Base-by-base conservation (phyloP, 2,888 invertebrate genomes). In the Craniophora ligustri region DNA sequence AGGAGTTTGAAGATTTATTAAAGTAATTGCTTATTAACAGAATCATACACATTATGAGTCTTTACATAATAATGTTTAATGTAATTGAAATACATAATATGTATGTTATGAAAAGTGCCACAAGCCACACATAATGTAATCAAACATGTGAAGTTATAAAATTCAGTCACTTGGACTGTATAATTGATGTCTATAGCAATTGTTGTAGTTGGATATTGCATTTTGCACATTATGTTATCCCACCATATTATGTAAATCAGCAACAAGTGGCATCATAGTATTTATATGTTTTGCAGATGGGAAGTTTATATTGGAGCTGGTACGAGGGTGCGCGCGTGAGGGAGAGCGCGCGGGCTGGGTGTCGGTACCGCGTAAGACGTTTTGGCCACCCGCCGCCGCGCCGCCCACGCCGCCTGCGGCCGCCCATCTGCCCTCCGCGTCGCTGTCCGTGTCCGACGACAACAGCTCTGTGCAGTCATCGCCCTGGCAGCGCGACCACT, bases 381-480 rank as follows among this genome's bases (percentile, higher is more conserved):
- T 97, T 91, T 97, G 97, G 95, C 96, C 97, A 74, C 96, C 96
- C 54, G 96, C 97, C 75, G 96, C 96, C 75, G 96, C 88, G 89
- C 95, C 89, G 86, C 91, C 82, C 76, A 85, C 87, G 70, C 86
- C 89, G 69, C 86, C 89, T 63, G 82, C 87, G 68, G 79, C 82
- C 89, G 95, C 96, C 67, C 95, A 95, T 59, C 75, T 80, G 67
- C 96, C 96, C 86, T 96, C 96, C 78, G 95, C 96, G 81, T 96
- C 97, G 73, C 95, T 97, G 86, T 97, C 97, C 92, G 97, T 97
- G 91, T 97, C 97, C 80, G 98, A 98, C 94, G 98, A 98, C 91
- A 98, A 97, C 92, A 97, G 97, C 83, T 98, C 97, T 69, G 95
- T 98, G 84, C 97, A 97, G 88, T 97, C 97, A 72, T 98, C 97